Evolutionary conservation across 2,888 invertebrate species (phyloP), one percentile per base, ranked within the genome.

Genomic region (Macrosiphum euphorbiae): DNA sequence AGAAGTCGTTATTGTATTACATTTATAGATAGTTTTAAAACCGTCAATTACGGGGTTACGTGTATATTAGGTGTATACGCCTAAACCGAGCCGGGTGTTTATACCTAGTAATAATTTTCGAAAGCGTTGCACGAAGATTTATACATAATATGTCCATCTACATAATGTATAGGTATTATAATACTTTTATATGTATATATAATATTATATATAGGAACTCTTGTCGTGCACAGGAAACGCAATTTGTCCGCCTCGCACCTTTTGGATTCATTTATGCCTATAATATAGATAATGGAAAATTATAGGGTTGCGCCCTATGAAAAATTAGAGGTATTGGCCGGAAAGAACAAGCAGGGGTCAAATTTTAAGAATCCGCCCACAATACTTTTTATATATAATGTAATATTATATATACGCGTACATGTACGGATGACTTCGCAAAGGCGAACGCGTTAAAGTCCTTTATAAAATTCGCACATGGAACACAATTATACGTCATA

Each of bases 371-470:
- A 58, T 55, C 91, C 84, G 52, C 91, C 91, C 84, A 91, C 91
- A 78, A 78, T 78, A 78, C 35, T 78, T 35, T 35, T 35, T 35
- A 78, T 35, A 78, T 20, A 35, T 16, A 10, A 47, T 47, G 1
- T 47, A 47, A 47, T 47, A 35, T 35, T 35, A 78, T 24, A 67
- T n/a, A 78, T 35, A 2, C n/a, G n/a, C n/a, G n/a, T 7, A 20
- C 2, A 16, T 67, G 13, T 88, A 41, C 5, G 16, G n/a, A n/a
- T n/a, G n/a, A 41, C 28, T 52, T 87, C n/a, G 87, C 41, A 24
- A 91, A 84, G 20, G 67, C n/a, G 8, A 41, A 67, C 52, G 92
- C 88, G 92, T 92, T 92, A 87, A 92, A 92, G 92, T 92, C 92
- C 87, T 87, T 88, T 67, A 44, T 20, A 55, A 20, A 55, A 20